phyloP scores from a whole-genome alignment of 2,888 invertebrate genomes.

The Drosophila colorata region DNA sequence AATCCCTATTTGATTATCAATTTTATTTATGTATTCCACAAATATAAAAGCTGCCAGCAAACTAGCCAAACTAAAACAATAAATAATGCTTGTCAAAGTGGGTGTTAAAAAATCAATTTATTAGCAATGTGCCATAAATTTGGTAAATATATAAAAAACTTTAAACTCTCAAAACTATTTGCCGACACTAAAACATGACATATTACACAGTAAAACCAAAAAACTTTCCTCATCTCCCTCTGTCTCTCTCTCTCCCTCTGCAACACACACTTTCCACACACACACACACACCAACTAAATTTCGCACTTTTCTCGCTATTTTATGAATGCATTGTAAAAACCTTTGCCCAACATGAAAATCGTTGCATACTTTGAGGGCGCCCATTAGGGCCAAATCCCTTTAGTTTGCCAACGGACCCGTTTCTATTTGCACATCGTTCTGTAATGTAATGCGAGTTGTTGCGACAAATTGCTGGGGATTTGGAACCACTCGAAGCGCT shows the following conservation, averaged over 20 bases:
- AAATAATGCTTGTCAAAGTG: background rate
- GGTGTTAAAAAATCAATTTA: constrained; percentile 1
- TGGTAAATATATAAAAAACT: background rate
- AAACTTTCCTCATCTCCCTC: constrained; percentile 5
- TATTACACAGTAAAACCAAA: constrained; percentile 1
- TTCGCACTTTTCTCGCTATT: constrained; percentile 38
- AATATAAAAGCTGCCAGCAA: background rate
- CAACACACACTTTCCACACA: background rate
- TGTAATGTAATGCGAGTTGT: constrained; percentile 79
- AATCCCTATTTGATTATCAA: no score
- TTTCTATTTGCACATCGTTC: constrained; percentile 76
- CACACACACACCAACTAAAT: constrained; percentile 14
- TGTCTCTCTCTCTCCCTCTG: no score
- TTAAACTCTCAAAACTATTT: constrained; percentile 4
- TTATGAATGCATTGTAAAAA: constrained; percentile 34
- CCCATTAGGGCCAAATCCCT: constrained; percentile 70
- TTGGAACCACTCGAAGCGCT: constrained; percentile 56
- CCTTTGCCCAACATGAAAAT: constrained; percentile 31
- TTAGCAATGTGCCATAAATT: constrained; percentile 8
- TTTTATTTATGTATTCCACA: no score
- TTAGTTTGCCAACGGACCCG: constrained; percentile 51
- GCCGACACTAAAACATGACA: constrained; percentile 1
- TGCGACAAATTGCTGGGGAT: constrained; percentile 78
- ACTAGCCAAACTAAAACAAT: background rate
- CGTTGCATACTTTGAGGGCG: constrained; percentile 48